Conservation (phyloP, 2,113 vertebrate genomes). For the Dasypus novemcinctus region DNA sequence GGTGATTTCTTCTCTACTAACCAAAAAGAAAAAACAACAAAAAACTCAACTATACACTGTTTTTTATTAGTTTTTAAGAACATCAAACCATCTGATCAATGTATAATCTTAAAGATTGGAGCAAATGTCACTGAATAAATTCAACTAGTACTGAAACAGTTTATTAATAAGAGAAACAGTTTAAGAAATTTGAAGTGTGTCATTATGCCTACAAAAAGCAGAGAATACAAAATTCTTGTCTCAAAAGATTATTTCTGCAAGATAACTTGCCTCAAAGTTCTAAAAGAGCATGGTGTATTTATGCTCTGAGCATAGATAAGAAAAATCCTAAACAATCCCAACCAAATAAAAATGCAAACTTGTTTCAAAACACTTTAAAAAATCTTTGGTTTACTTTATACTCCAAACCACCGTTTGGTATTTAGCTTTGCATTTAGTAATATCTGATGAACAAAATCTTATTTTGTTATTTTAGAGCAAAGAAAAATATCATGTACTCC, state of each 20-base stretch:
- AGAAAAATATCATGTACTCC: not conserved
- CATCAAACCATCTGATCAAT: not conserved
- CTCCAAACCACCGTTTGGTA: not conserved
- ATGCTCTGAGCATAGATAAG: not conserved
- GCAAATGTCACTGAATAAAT: not conserved
- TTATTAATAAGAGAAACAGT: not conserved
- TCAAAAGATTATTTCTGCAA: not conserved
- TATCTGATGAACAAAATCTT: not conserved
- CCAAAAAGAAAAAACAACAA: no score
- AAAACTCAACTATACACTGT: not conserved
- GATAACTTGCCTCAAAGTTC: not conserved
- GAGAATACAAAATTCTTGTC: not conserved
- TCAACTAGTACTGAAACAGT: not conserved
- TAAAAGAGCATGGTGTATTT: not conserved
- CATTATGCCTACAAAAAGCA: not conserved
- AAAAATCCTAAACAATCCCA: not conserved
- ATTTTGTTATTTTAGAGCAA: not conserved
- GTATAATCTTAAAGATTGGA: not conserved
- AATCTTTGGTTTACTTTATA: not conserved
- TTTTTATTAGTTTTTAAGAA: not conserved
- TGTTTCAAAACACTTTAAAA: not conserved
- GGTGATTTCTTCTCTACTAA: not conserved
- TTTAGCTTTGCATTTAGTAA: not conserved
- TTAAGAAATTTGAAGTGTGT: not conserved
- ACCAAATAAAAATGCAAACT: not conserved